Conservation (phyloP, 1,140 invertebrate genomes). For the Bombus pascuorum region DNA sequence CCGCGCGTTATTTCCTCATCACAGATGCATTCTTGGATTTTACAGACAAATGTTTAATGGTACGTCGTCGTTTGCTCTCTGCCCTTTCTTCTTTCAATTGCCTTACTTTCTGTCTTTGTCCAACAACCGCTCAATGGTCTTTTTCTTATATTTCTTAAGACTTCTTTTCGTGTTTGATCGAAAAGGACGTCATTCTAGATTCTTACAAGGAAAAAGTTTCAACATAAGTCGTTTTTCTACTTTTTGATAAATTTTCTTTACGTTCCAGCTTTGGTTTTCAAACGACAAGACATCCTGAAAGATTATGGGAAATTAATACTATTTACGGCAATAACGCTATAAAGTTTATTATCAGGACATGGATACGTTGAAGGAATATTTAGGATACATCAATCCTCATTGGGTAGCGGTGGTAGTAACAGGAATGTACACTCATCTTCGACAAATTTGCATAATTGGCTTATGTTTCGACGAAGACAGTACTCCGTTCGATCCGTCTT, state of each 20-base stretch:
- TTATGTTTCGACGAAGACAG: slow-evolving; percentile 74
- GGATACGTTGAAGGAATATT: slow-evolving; percentile 72
- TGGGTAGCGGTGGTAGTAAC: slow-evolving; percentile 77
- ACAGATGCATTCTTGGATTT: not conserved
- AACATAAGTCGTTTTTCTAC: not conserved
- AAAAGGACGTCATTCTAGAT: too few species aligned
- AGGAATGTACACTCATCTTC: slow-evolving; percentile 78
- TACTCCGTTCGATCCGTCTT: slow-evolving; percentile 73
- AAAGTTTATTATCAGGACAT: slow-evolving; percentile 47
- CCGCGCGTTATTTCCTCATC: not conserved
- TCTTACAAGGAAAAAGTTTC: too few species aligned
- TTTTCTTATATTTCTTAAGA: not conserved
- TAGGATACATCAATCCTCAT: slow-evolving; percentile 76
- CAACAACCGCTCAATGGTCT: not conserved
- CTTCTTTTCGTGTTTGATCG: not conserved
- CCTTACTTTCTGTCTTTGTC: not conserved
- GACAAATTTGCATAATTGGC: slow-evolving; percentile 79
- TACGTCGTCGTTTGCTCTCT: not conserved
- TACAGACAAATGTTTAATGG: not conserved
- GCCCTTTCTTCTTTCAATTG: not conserved
- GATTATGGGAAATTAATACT: not conserved
- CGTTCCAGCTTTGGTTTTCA: too few species aligned
- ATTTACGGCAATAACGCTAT: too few species aligned
- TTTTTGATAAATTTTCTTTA: not conserved
- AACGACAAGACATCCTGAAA: too few species aligned